These are phyloP conservation scores for Zaprionus ghesquierei DNA, from an alignment of 1,140 invertebrate genomes.

Conservation along the genomic window DNA sequence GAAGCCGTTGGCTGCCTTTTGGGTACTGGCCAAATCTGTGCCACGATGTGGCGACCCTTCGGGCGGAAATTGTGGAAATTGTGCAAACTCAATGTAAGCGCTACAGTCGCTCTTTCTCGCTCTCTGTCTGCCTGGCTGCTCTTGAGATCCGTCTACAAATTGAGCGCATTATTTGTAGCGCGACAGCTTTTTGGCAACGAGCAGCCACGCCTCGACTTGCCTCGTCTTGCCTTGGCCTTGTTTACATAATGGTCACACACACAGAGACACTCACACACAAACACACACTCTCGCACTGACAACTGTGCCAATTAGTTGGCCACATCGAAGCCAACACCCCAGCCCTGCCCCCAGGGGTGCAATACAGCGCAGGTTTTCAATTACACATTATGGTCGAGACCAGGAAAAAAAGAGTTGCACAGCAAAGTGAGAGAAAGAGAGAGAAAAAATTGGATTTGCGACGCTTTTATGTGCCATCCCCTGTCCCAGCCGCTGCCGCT, in stretches of 20 bases:
- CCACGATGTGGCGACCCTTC: background rate
- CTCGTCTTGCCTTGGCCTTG: constrained; percentile 22
- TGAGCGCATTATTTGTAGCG: constrained; percentile 34
- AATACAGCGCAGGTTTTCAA: constrained; percentile 78
- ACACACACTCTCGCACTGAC: constrained; percentile 17
- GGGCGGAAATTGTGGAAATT: constrained; percentile 52
- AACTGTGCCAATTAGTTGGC: constrained; percentile 64
- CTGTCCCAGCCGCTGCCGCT: background rate
- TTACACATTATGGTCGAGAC: constrained; percentile 77
- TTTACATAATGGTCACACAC: constrained; percentile 42
- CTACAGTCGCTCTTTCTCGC: constrained; percentile 32
- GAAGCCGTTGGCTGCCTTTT: no score
- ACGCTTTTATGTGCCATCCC: constrained; percentile 27
- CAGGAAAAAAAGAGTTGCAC: constrained; percentile 53
- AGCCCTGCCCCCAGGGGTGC: constrained; percentile 45
- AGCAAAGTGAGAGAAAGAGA: background rate
- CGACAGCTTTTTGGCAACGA: constrained; percentile 21
- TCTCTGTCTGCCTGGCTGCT: background rate
- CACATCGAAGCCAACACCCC: background rate
- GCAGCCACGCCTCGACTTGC: background rate
- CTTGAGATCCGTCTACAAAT: constrained; percentile 37
- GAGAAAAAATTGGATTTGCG: constrained; percentile 73
- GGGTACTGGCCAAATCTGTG: background rate
- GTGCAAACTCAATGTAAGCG: constrained; percentile 68
- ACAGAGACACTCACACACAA: background rate